Base-by-base conservation (phyloP, 2,888 invertebrate species). In the Andrena flavipes region DNA sequence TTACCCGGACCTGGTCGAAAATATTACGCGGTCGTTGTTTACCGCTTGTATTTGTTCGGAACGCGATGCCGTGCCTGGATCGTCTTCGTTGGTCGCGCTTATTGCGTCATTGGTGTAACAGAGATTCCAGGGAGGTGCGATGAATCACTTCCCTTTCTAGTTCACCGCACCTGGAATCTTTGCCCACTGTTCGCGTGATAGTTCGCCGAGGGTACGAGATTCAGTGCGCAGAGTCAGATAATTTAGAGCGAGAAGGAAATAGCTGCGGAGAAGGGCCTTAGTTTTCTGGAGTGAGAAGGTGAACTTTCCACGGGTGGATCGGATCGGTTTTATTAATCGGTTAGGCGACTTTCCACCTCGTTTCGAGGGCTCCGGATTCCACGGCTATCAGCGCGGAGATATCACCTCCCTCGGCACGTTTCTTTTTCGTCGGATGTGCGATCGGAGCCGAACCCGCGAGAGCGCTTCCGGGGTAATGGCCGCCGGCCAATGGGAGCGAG, bases 401-500 rank as follows among this genome's bases (percentile, higher is more conserved):
- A 71, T 65, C 59, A 33, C 29, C 51, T 49, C 60, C 59, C 54
- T 42, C 42, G 23, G 23, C 26, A 8, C 56, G 73, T 69, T 79
- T 75, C 48, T 82, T 80, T 76, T 74, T 79, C 63, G 67, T 80
- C 80, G 80, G 62, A 72, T 63, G 76, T 29, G 60, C 76, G 72
- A 65, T 73, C 67, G 68, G 33, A 79, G 81, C 65, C 84, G 73
- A 68, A 76, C 81, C 73, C 80, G 35, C 60, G 76, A 80, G 83
- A 80, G 77, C 62, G 84, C 88, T 90, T 89, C 88, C 89, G 88
- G 87, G 89, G 85, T 89, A 90, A 88, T 86, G 85, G 84, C 90
- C 87, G 85, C 79, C 78, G 84, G 87, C 84, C 85, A 85, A 80
- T 78, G 83, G 80, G 76, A 86, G 82, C 81, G 85, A 87, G 88